Base-by-base conservation (phyloP, 2,888 invertebrate genomes). In the Hetaerina titia region DNA sequence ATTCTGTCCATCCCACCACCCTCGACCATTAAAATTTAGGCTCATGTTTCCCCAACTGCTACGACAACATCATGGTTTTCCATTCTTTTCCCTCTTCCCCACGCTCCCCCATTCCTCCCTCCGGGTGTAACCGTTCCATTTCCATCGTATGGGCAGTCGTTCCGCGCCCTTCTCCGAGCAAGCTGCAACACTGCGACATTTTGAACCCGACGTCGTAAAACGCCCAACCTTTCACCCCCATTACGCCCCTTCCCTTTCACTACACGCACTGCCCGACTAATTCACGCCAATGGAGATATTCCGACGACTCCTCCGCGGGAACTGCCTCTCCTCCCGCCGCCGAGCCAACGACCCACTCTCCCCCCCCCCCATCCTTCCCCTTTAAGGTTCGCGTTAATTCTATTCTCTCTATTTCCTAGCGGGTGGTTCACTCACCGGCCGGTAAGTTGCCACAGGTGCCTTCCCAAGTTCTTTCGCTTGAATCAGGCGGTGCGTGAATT, bases 201-300 rank as follows among this genome's bases (percentile, higher is more conserved):
- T 11, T 17, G 60, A 60, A 60, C 63, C 6, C 69, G n/a, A 69
- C n/a, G 0, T 69, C n/a, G 69, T n/a, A n/a, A n/a, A n/a, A 69
- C n/a, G 69, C n/a, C 69, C n/a, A 69, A n/a, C n/a, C 69, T 69
- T 69, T 22, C 69, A 7, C 7, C n/a, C n/a, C n/a, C 69, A 69
- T n/a, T 7, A 22, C 69, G n/a, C n/a, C 45, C 45, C 45, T 45
- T 45, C 45, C 45, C 45, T 45, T 45, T 45, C 45, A 45, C 45
- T 45, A 45, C 45, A 45, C 4, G 45, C 45, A 45, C 45, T 45
- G 45, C 45, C 7, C n/a, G n/a, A 22, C 69, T 69, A 69, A 69
- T 22, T 69, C 69, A 69, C 69, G n/a, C n/a, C n/a, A n/a, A 69
- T 69, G 69, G 69, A 69, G 69, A 69, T n/a, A 69, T 69, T 69